Evolutionary conservation across 2,888 invertebrate genomes (phyloP).

Genomic region (Periphyllus acericola): DNA sequence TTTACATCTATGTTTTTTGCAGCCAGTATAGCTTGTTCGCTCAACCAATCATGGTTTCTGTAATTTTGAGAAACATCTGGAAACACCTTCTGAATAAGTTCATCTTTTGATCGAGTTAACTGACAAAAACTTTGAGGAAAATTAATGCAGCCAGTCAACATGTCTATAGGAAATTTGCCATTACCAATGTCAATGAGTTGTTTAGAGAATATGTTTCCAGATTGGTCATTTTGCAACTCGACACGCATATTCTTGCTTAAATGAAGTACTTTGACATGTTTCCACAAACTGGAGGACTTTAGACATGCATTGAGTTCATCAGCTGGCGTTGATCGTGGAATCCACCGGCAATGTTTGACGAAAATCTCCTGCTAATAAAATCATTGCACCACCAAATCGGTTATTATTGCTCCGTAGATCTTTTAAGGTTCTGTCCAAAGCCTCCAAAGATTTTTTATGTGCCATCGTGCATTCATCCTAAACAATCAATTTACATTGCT

Average conservation of each 20-base stretch:
- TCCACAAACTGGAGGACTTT: conserved; percentile 63
- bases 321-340: conserved; percentile 63
- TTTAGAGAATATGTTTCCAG: conserved; percentile 29
- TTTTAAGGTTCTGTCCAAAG: conserved; percentile 65
- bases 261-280: conserved; percentile 63
- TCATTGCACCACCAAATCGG: conserved; percentile 57
- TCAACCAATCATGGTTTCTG: conserved; percentile 43
- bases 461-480: conserved; percentile 67
- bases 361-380: conserved; percentile 62
- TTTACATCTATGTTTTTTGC: conserved; percentile 65
- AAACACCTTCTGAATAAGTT: conserved; percentile 66
- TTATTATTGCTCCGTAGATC: conserved; percentile 63
- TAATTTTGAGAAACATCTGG: conserved; percentile 65
- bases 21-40: conserved; percentile 45
- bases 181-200: conserved; percentile 44
- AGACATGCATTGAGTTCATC: conserved; percentile 63
- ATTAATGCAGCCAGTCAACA: conserved; percentile 65
- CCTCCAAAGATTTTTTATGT: conserved; percentile 66
- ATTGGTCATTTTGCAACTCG: conserved; percentile 32
- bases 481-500: conserved; percentile 64
- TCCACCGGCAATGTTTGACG: conserved; percentile 63
- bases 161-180: conserved; percentile 64
- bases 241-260: conserved; percentile 50
- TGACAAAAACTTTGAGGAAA: conserved; percentile 65
- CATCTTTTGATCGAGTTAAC: conserved; percentile 64